Evolutionary conservation across 1,140 invertebrate species (phyloP).

Genomic region (Plodia interpunctella): DNA sequence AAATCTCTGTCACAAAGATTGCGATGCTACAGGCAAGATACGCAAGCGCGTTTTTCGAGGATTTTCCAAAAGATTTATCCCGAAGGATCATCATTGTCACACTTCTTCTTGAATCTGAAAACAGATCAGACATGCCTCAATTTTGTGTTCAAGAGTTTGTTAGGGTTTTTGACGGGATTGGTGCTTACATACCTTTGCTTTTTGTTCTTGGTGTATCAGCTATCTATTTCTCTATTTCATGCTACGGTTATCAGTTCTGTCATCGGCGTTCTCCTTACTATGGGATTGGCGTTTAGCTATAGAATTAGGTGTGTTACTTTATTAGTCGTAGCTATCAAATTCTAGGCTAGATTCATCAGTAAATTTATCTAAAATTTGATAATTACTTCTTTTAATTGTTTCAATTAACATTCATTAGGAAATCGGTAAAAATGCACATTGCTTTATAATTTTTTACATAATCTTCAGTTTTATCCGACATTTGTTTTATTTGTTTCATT

Average conservation of each 20-base stretch:
- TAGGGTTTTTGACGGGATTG: slow-evolving; percentile 80
- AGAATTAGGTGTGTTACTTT: slow-evolving; percentile 76
- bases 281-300: slow-evolving; percentile 82
- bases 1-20: slow-evolving; percentile 66
- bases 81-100: slow-evolving; percentile 59
- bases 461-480: slow-evolving; percentile 3
- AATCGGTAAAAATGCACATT: slow-evolving; percentile 81
- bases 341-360: neutral
- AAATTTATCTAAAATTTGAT: too few relatives aligned
- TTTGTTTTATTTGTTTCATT: neutral
- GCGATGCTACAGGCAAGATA: slow-evolving; percentile 55
- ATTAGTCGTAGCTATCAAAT: neutral
- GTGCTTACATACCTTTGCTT: slow-evolving; percentile 81
- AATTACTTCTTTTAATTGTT: slow-evolving; percentile 79
- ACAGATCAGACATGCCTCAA: slow-evolving; percentile 79
- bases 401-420: slow-evolving; percentile 80
- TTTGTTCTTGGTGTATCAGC: slow-evolving; percentile 80
- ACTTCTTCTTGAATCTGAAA: slow-evolving; percentile 65
- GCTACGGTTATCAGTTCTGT: slow-evolving; percentile 79
- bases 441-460: slow-evolving; percentile 79
- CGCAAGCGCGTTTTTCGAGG: slow-evolving; percentile 54
- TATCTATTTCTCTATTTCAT: slow-evolving; percentile 75
- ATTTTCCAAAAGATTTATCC: slow-evolving; percentile 50
- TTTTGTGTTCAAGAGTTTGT: slow-evolving; percentile 78
- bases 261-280: slow-evolving; percentile 79